A percentile compares a stretch with the other conserved stretches of the same genome.
phyloP scores from a whole-genome alignment of 2,113 vertebrate species.

The Coptodon rendalli region DNA sequence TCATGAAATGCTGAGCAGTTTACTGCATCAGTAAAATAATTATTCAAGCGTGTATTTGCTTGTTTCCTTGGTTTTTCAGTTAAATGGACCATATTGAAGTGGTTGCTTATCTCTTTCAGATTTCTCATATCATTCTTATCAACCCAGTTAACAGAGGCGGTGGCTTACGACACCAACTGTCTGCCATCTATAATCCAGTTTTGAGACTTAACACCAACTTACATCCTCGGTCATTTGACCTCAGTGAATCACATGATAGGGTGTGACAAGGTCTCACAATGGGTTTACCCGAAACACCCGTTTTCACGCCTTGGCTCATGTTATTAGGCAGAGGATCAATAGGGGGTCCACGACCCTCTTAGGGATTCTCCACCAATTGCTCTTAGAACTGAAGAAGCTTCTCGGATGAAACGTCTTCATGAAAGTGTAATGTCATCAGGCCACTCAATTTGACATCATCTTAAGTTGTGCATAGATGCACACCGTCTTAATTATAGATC shows the following conservation, averaged over 20 bases:
- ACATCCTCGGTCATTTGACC: background rate
- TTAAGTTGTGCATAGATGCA: background rate
- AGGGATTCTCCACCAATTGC: background rate
- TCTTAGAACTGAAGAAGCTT: background rate
- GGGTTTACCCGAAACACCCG: background rate
- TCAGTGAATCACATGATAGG: background rate
- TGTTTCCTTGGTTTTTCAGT: background rate
- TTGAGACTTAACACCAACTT: background rate
- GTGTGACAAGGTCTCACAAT: background rate
- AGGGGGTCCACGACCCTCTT: background rate
- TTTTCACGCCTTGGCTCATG: background rate
- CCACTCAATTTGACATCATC: background rate
- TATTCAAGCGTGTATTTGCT: background rate
- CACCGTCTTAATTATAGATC: background rate
- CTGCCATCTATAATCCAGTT: fast-evolving
- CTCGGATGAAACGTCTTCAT: background rate
- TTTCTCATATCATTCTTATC: background rate
- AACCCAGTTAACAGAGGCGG: background rate
- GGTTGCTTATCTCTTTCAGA: background rate
- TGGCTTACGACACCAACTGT: background rate
- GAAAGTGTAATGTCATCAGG: background rate
- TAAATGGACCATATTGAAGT: background rate
- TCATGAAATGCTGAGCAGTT: background rate
- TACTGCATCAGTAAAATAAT: background rate
- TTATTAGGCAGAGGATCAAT: background rate